Evolutionary conservation across 1,140 invertebrate genomes (phyloP).

Genomic region (Coelopa frigida): DNA sequence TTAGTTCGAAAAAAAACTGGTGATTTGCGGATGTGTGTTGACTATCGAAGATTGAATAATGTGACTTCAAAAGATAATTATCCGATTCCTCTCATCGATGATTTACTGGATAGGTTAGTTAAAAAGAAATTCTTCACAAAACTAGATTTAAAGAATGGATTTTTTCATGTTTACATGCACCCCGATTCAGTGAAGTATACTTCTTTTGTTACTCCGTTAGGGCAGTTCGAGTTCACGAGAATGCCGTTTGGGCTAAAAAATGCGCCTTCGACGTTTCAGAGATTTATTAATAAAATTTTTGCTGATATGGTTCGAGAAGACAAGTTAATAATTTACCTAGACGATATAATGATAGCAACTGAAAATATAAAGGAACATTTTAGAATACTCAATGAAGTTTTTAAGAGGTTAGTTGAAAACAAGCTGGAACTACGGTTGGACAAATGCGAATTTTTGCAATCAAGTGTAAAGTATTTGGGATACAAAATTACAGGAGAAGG

Average conservation of each 20-base stretch:
- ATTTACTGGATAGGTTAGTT: conserved; percentile 11
- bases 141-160: conserved; percentile 15
- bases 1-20: conserved; percentile 21
- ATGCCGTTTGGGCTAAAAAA: conserved; percentile 30
- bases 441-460: conserved; percentile 20
- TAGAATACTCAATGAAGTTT: conserved; percentile 15
- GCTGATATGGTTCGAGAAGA: conserved; percentile 1
- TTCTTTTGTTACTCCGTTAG: conserved; percentile 19
- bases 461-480: conserved; percentile 16
- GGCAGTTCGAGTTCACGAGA: conserved; percentile 21
- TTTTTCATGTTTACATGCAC: conserved; percentile 17
- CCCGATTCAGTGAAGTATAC: conserved; percentile 18
- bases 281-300: conserved; percentile 21
- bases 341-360: conserved; percentile 20
- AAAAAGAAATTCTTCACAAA: conserved; percentile 14
- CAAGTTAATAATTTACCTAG: conserved; percentile 15
- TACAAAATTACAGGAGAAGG: conserved; percentile 15
- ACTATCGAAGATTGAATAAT: conserved; percentile 18
- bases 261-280: conserved; percentile 20
- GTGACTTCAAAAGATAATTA: conserved; percentile 13
- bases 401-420: conserved; percentile 12
- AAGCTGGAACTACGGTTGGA: conserved; percentile 17
- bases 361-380: conserved; percentile 16
- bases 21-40: conserved; percentile 17
- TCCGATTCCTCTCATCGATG: conserved; percentile 19